phyloP scores from a whole-genome alignment of 2,113 vertebrate species.

The Rhodinocichla rosea region DNA sequence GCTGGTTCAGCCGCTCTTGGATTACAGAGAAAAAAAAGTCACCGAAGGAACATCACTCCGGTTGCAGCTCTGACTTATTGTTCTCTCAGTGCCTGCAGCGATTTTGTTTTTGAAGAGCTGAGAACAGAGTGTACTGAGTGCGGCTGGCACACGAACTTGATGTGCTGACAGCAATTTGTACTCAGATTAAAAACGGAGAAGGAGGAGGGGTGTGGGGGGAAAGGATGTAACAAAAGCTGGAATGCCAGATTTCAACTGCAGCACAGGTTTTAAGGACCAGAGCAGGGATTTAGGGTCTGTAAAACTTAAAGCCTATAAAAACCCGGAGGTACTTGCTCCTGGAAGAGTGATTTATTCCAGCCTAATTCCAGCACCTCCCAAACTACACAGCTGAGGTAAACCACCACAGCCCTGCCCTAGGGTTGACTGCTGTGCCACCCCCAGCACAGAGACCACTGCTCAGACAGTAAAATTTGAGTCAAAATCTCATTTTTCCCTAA shows the following conservation, averaged over 20 bases:
- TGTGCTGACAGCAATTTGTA: conserved; percentile 84
- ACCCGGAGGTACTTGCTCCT: neutral
- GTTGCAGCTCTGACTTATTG: conserved; percentile 79
- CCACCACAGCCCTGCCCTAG: neutral
- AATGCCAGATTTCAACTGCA: conserved; percentile 61
- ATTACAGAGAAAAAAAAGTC: conserved; percentile 61
- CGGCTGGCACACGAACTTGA: conserved; percentile 80
- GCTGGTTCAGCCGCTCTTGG: conserved; percentile 61
- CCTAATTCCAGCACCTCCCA: conserved; percentile 26
- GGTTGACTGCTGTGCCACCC: neutral
- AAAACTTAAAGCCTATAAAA: conserved; percentile 4
- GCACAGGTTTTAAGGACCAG: conserved; percentile 60
- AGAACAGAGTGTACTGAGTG: conserved; percentile 82
- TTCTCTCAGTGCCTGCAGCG: conserved; percentile 79
- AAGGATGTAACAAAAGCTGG: conserved; percentile 69
- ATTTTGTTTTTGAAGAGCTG: conserved; percentile 82
- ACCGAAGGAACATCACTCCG: conserved; percentile 68
- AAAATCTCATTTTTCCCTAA: neutral
- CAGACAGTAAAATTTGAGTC: neutral
- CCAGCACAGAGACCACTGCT: neutral
- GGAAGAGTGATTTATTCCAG: conserved; percentile 20
- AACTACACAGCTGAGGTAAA: neutral
- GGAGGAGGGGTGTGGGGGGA: neutral
- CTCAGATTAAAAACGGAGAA: conserved; percentile 74
- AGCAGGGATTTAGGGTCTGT: conserved; percentile 31